phyloP scores from a whole-genome alignment of 2,113 vertebrate species.

The Salvelinus namaycush region DNA sequence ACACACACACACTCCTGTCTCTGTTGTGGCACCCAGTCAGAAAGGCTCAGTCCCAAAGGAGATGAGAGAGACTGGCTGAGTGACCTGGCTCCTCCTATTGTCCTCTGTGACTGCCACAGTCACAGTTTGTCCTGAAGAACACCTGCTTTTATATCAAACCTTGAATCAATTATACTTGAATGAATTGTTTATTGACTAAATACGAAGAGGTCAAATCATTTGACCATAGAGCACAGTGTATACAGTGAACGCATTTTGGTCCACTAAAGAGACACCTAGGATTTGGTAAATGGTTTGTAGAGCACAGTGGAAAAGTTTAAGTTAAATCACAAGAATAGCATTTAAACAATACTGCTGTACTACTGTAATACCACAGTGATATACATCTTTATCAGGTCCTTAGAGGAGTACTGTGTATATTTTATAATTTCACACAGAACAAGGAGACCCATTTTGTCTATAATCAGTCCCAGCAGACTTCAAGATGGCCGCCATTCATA shows the following conservation, averaged over 20 bases:
- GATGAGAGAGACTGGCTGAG: conserved; percentile 21
- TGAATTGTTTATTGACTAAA: no score
- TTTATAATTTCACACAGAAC: no score
- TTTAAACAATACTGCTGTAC: conserved; percentile 11
- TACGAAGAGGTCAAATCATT: no score
- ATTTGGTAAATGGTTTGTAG: conserved; percentile 10
- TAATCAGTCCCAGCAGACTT: no score
- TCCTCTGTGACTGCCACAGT: conserved; percentile 44
- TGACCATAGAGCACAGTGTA: no score
- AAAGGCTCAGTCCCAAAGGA: conserved; percentile 21
- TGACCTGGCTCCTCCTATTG: conserved; percentile 17
- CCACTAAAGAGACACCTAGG: no score
- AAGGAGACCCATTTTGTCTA: no score
- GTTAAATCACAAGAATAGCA: background rate
- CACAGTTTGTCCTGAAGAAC: conserved; percentile 51
- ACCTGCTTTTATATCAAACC: background rate
- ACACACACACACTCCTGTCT: conserved; percentile 8
- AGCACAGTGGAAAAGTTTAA: background rate
- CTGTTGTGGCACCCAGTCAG: conserved; percentile 33
- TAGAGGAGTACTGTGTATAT: no score
- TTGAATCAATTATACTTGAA: no score
- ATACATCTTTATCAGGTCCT: background rate
- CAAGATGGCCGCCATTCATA: no score
- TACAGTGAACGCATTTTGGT: no score
- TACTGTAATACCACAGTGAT: background rate